Percentiles rank a stretch among this genome's conserved stretches.
Conservation (phyloP, 2,888 invertebrate species). For the Tholera decimalis region DNA sequence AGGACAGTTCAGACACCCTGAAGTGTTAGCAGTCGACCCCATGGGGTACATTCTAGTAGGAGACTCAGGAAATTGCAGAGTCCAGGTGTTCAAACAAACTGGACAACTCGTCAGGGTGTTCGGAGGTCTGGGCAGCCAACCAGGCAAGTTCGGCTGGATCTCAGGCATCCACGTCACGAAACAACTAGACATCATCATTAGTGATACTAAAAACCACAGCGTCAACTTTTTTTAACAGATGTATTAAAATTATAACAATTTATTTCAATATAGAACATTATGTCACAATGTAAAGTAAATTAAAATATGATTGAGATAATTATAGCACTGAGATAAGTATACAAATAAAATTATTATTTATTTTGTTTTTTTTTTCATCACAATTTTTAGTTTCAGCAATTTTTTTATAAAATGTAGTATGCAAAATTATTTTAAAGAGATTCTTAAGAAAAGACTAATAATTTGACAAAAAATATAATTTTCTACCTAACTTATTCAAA, state of each 20-base stretch:
- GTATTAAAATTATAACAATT: constrained; percentile 77
- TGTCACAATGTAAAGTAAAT: constrained; percentile 65
- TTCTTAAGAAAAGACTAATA: constrained; percentile 59
- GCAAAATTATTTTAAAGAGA: constrained; percentile 58
- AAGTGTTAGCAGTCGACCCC: constrained; percentile 94
- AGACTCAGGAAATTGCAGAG: constrained; percentile 94
- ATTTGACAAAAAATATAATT: constrained; percentile 53
- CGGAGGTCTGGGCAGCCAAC: constrained; percentile 88
- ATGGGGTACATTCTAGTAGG: constrained; percentile 95
- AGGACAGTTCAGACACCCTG: constrained; percentile 94
- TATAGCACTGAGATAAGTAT: constrained; percentile 73
- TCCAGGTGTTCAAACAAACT: constrained; percentile 94
- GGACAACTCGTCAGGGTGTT: constrained; percentile 93
- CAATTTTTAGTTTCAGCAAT: constrained; percentile 9
- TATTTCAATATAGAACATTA: constrained; percentile 75
- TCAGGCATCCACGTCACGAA: constrained; percentile 93
- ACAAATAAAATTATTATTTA: constrained; percentile 62
- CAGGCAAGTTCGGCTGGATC: constrained; percentile 93
- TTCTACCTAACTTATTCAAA: constrained; percentile 42
- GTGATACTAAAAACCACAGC: constrained; percentile 91
- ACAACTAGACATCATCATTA: constrained; percentile 92
- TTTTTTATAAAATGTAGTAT: constrained; percentile 41
- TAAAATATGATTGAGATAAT: constrained; percentile 58
- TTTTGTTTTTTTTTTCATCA: constrained; percentile 47
- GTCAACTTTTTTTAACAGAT: constrained; percentile 83